Evolutionary conservation across 2,797 vertebrate genomes (phyloP).

Genomic region (Ibycter americanus): DNA sequence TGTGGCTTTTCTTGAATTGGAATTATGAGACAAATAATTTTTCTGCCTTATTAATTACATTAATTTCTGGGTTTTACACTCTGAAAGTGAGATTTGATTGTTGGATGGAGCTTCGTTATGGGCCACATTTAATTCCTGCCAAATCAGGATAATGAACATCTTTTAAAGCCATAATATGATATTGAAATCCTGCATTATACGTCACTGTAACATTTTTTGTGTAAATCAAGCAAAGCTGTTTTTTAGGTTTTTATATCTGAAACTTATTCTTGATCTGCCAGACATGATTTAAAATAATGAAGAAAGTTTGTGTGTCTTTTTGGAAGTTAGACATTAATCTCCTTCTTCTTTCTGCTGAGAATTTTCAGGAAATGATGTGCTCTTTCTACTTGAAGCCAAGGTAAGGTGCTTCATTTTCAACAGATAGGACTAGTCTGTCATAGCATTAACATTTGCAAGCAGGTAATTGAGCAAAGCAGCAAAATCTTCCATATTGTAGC

Average conservation of each 20-base stretch:
- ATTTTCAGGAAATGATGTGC: not conserved
- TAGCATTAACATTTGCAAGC: not conserved
- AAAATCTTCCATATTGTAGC: not conserved
- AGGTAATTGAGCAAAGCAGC: not conserved
- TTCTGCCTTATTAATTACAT: not conserved
- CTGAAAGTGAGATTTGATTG: not conserved
- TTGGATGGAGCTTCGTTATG: not conserved
- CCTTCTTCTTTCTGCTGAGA: not conserved
- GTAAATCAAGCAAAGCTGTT: fast-evolving
- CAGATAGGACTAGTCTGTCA: not conserved
- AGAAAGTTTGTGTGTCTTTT: not conserved
- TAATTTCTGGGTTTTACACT: not conserved
- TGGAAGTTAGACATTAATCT: not conserved
- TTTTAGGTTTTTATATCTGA: not conserved
- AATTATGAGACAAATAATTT: not conserved
- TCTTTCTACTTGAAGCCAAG: not conserved
- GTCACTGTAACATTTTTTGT: not conserved
- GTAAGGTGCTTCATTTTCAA: not conserved
- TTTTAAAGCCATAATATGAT: not conserved
- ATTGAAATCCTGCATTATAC: not conserved
- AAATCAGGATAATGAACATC: not conserved
- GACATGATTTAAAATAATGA: not conserved
- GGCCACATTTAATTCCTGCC: not conserved
- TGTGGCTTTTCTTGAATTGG: not conserved
- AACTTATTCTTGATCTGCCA: not conserved